Percentiles rank a stretch among this genome's conserved stretches.
Conservation (phyloP, 2,888 invertebrate genomes). For the Diarsia rubi region DNA sequence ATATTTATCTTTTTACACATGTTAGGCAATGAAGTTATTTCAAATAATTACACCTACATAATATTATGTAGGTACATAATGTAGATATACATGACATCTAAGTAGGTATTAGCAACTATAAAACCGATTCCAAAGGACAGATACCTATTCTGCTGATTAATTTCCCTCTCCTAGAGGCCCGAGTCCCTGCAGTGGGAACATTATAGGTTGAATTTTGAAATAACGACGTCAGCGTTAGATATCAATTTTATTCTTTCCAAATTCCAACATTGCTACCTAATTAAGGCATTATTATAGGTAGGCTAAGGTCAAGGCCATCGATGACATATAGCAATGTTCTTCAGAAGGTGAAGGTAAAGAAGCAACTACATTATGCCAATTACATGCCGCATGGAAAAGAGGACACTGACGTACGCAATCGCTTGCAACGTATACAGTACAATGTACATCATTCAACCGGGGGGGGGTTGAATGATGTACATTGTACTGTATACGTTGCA, state of each 20-base stretch:
- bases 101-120: background rate
- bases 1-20: background rate
- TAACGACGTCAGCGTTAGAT: too few relatives aligned
- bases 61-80: too few relatives aligned
- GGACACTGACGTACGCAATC: too few relatives aligned
- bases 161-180: too few relatives aligned
- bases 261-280: background rate
- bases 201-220: too few relatives aligned
- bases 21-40: background rate
- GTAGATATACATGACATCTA: background rate
- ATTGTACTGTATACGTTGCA: too few relatives aligned
- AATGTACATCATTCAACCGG: too few relatives aligned
- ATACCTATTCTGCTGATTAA: background rate
- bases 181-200: too few relatives aligned
- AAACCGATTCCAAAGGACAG: conserved; percentile 10
- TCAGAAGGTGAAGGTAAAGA: background rate
- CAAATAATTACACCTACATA: background rate
- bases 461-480: too few relatives aligned
- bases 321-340: background rate
- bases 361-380: background rate
- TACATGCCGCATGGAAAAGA: background rate
- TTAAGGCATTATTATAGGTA: too few relatives aligned
- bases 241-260: background rate
- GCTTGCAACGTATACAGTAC: too few relatives aligned
- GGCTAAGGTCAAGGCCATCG: background rate